Evolutionary conservation across 37 sponge, comb jelly and placozoan genomes (phyloP), one percentile per base, ranked within the genome.

Genomic region (Aplysina aerophoba): DNA sequence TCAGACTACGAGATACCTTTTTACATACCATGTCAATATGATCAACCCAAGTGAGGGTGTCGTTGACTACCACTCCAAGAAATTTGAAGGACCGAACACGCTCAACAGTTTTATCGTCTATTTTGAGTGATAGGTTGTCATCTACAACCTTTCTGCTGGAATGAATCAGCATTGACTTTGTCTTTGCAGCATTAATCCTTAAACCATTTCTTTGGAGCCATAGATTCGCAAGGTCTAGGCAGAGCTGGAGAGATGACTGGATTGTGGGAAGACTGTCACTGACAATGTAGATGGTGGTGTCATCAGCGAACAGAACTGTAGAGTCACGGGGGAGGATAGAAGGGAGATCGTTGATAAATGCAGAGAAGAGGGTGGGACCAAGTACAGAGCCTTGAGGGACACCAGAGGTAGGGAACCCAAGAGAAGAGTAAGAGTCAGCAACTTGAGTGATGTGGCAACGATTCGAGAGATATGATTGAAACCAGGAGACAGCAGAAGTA

Each of bases 351-450:
- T 71, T 71, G 73, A 71, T 71, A 12, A 71, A 71, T 20, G 73
- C 33, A 71, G 73, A 71, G 15, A 71, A 71, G 2, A 71, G 35
- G 73, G 73, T 34, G 11, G 73, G 73, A 33, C 73, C 73, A 28
- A 71, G 73, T 5, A 71, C 73, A 13, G 73, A 71, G 15, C 73
- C 73, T 71, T 71, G 73, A 5, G 37, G 73, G 31, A 71, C 73
- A 71, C 73, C 73, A 19, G 73, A 71, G 28, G 73, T 13, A 21
- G 73, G 73, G 36, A 17, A 35, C 2, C 73, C 73, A 71, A 33
- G 34, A 5, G 36, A 34, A 71, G 73, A 71, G 73, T 28, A 71
- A 37, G 4, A 6, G 28, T 71, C 73, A 71, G 4, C 73, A 71
- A 71, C 73, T 28, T 34, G 73, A 17, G 73, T 71, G 4, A 71